phyloP scores from a whole-genome alignment of 35 echinoderm and acorn worm genomes.

The Holothuria glaberrima region DNA sequence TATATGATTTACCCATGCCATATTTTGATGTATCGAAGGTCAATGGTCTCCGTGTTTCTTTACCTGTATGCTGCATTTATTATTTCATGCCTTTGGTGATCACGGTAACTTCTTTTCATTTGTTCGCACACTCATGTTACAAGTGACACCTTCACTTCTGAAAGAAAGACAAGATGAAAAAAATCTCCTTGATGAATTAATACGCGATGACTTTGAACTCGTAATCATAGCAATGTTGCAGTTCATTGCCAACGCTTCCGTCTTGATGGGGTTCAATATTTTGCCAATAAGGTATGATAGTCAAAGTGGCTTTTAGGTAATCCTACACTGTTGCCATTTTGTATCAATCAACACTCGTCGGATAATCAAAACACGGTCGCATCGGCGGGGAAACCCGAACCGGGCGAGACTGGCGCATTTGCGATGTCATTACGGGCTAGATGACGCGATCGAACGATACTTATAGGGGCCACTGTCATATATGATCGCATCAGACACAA shows the following conservation, averaged over 20 bases:
- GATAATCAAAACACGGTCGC: conserved; percentile 32
- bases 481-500: background rate
- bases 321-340: conserved; percentile 41
- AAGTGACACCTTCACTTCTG: too few relatives aligned
- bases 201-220: conserved; percentile 35
- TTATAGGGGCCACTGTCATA: conserved; percentile 33
- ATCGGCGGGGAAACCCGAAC: conserved; percentile 21
- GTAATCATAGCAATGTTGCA: conserved; percentile 26
- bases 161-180: too few relatives aligned
- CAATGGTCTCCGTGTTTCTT: too few relatives aligned
- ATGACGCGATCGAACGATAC: conserved; percentile 3
- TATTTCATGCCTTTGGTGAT: too few relatives aligned
- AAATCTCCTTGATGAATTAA: too few relatives aligned
- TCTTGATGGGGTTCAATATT: conserved; percentile 44
- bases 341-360: conserved; percentile 49
- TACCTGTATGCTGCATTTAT: too few relatives aligned
- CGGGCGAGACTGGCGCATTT: conserved; percentile 35
- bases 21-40: too few relatives aligned
- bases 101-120: too few relatives aligned
- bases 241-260: conserved; percentile 24
- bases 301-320: conserved; percentile 35
- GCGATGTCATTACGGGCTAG: conserved; percentile 28
- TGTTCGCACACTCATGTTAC: too few relatives aligned
- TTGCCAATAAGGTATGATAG: conserved; percentile 49
- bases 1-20: too few relatives aligned